These are phyloP conservation scores for Tetrao urogallus DNA, from an alignment of 2,113 vertebrate genomes.

Conservation along the genomic window DNA sequence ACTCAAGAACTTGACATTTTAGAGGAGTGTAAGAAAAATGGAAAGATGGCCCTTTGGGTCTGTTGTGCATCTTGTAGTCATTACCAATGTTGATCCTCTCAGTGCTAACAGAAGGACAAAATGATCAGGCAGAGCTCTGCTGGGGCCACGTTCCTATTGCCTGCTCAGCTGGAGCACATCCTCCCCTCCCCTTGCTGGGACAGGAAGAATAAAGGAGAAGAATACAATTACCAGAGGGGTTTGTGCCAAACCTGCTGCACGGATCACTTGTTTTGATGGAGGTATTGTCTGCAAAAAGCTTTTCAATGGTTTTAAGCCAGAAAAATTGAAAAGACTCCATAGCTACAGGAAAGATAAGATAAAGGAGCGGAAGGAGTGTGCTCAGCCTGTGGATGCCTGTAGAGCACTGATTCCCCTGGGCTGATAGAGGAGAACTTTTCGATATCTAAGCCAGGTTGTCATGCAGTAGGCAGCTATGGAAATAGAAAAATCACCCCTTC, in stretches of 20 bases:
- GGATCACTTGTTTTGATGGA: background rate
- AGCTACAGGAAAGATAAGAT: background rate
- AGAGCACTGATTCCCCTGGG: background rate
- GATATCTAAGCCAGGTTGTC: background rate
- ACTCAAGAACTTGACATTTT: background rate
- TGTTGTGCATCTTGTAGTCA: background rate
- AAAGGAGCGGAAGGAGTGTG: background rate
- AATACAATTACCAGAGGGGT: background rate
- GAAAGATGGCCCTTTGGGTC: background rate
- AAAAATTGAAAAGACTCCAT: background rate
- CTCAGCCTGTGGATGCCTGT: background rate
- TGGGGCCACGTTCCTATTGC: background rate
- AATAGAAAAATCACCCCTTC: background rate
- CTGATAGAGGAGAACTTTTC: background rate
- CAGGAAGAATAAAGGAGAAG: background rate
- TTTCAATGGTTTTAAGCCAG: background rate
- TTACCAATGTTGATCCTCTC: background rate
- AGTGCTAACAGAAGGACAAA: background rate
- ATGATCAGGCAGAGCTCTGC: background rate
- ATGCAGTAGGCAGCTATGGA: background rate
- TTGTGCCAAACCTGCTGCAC: background rate
- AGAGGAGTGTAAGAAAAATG: background rate
- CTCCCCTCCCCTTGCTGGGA: background rate
- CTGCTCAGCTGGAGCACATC: background rate
- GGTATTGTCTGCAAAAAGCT: background rate